A percentile compares a stretch with the other conserved stretches of the same genome.
phyloP scores from a whole-genome alignment of 2,797 vertebrate species.

The Syngnathus rostellatus region DNA sequence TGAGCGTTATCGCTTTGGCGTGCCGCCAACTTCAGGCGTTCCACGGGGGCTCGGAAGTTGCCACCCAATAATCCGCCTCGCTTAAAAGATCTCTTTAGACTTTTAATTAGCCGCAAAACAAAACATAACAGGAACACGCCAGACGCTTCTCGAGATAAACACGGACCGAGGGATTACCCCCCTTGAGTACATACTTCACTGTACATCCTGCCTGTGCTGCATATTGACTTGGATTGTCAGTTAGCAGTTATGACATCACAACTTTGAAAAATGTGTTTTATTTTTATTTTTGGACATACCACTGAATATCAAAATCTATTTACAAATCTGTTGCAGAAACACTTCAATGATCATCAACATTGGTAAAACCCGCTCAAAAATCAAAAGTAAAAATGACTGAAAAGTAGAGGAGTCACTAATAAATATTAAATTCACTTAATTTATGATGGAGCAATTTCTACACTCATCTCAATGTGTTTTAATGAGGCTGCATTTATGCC shows the following conservation, averaged over 20 bases:
- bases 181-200: background rate
- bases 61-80: constrained; percentile 49
- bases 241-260: background rate
- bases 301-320: too few species aligned
- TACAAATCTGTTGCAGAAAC: too few species aligned
- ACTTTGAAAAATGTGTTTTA: background rate
- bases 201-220: background rate
- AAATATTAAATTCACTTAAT: too few species aligned
- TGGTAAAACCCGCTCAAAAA: background rate
- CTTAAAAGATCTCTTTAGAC: constrained; percentile 29
- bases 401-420: too few species aligned
- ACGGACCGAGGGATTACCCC: background rate
- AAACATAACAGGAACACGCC: constrained; percentile 20
- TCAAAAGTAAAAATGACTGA: too few species aligned
- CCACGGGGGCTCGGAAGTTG: constrained; percentile 47
- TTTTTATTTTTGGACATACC: background rate
- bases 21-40: constrained; percentile 40
- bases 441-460: too few species aligned
- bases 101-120: constrained; percentile 47
- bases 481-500: too few species aligned
- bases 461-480: too few species aligned
- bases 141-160: background rate
- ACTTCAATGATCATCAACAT: background rate
- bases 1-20: constrained; percentile 39
- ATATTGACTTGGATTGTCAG: background rate